Conservation (phyloP, 2,113 vertebrate species). For the Recurvirostra avosetta region DNA sequence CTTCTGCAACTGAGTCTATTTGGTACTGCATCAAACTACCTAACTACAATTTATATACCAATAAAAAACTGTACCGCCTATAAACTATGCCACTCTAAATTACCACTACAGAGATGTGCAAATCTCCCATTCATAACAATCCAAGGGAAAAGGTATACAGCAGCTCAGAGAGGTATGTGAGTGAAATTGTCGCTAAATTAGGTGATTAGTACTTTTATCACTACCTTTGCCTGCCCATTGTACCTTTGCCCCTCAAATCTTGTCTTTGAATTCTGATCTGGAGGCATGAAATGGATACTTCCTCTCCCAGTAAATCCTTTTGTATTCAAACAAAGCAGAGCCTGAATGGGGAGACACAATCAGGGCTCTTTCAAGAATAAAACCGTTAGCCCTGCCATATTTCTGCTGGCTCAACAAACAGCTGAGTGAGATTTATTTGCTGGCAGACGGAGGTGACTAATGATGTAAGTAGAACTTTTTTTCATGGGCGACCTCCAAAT, state of each 20-base stretch:
- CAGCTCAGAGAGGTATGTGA: neutral
- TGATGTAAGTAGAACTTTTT: neutral
- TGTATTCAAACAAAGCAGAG: neutral
- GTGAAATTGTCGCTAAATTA: neutral
- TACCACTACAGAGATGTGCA: accelerated
- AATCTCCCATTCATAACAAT: neutral
- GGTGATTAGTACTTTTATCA: neutral
- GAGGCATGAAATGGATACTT: neutral
- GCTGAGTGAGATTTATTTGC: conserved; percentile 2
- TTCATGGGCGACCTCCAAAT: neutral
- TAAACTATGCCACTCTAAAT: neutral
- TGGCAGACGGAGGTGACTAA: neutral
- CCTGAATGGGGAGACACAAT: neutral
- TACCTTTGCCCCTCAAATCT: neutral
- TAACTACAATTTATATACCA: neutral
- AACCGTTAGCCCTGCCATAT: neutral
- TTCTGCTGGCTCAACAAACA: neutral
- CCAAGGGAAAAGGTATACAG: neutral
- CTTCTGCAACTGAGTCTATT: neutral
- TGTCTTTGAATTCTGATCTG: neutral
- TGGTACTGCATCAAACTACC: neutral
- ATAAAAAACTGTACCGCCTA: neutral
- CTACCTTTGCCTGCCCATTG: neutral
- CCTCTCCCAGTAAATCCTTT: neutral
- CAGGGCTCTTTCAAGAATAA: neutral